Evolutionary conservation across 2,113 vertebrate species (phyloP).

Genomic region (Actinemys pallida): DNA sequence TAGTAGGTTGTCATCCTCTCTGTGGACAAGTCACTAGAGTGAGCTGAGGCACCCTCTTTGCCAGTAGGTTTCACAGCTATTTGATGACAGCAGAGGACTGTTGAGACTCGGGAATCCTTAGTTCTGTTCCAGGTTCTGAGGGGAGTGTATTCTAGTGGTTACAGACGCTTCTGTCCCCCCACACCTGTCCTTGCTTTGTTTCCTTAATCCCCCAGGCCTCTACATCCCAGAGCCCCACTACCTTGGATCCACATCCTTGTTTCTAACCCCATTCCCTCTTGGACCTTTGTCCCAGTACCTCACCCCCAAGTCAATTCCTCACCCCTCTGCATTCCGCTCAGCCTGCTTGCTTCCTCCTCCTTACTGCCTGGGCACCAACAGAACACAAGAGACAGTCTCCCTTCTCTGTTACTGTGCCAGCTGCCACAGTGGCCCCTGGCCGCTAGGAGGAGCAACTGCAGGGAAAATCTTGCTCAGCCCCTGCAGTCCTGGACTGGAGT

Average conservation of each 20-base stretch:
- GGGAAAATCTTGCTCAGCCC: neutral
- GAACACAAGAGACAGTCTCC: neutral
- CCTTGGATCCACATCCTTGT: neutral
- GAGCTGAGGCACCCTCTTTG: neutral
- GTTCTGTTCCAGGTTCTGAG: too few species aligned
- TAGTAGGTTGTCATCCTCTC: neutral
- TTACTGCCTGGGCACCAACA: neutral
- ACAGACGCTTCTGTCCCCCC: rapidly evolving
- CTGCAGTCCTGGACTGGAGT: neutral
- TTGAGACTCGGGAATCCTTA: too few species aligned
- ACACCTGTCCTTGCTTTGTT: neutral
- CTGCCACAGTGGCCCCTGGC: neutral
- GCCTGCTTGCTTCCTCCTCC: too few species aligned
- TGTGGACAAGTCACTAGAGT: too few species aligned
- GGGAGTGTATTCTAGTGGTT: too few species aligned
- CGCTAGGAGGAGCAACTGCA: neutral
- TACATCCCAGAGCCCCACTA: too few species aligned
- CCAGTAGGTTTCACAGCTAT: neutral
- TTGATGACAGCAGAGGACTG: neutral
- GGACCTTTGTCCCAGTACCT: too few species aligned
- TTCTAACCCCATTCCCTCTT: too few species aligned
- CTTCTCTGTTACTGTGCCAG: neutral
- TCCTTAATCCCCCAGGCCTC: neutral
- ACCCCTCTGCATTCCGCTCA: too few species aligned
- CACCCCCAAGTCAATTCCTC: too few species aligned